Percentiles rank a stretch among this genome's conserved stretches.
phyloP scores from a whole-genome alignment of 2,888 invertebrate genomes.

The Gisinianus flammeolus region DNA sequence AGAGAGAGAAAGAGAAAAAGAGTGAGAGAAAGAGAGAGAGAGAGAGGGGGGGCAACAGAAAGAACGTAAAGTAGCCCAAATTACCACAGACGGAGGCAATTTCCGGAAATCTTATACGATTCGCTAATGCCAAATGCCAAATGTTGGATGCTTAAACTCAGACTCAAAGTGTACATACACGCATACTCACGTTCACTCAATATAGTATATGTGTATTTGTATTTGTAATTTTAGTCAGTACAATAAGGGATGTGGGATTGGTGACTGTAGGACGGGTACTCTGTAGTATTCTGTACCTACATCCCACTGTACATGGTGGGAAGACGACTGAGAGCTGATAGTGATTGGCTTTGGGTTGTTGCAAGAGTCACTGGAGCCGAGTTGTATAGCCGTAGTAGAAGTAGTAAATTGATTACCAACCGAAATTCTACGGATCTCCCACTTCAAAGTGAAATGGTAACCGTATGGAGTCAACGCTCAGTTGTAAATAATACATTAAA shows the following conservation, averaged over 20 bases:
- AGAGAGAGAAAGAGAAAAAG: not conserved
- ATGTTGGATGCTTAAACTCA: not conserved
- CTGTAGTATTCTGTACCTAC: too few species aligned
- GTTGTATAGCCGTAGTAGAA: not conserved
- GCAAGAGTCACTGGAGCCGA: not conserved
- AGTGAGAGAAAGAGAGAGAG: not conserved
- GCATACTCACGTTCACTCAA: not conserved
- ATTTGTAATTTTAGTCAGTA: too few species aligned
- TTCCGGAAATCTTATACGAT: not conserved
- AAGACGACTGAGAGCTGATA: too few species aligned
- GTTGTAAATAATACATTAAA: too few species aligned
- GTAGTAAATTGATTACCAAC: constrained; percentile 9
- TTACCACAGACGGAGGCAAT: constrained; percentile 18
- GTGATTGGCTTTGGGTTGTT: not conserved
- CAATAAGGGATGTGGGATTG: too few species aligned
- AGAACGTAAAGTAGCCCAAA: constrained; percentile 13
- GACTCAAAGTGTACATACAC: not conserved
- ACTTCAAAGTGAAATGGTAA: not conserved
- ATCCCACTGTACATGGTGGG: too few species aligned
- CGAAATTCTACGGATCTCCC: not conserved
- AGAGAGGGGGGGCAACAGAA: not conserved
- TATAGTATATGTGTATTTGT: not conserved
- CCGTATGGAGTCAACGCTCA: too few species aligned
- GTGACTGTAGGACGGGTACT: too few species aligned
- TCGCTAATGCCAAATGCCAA: constrained; percentile 7